Evolutionary conservation across 2,113 vertebrate genomes (phyloP).

Genomic region (Ameiurus melas): DNA sequence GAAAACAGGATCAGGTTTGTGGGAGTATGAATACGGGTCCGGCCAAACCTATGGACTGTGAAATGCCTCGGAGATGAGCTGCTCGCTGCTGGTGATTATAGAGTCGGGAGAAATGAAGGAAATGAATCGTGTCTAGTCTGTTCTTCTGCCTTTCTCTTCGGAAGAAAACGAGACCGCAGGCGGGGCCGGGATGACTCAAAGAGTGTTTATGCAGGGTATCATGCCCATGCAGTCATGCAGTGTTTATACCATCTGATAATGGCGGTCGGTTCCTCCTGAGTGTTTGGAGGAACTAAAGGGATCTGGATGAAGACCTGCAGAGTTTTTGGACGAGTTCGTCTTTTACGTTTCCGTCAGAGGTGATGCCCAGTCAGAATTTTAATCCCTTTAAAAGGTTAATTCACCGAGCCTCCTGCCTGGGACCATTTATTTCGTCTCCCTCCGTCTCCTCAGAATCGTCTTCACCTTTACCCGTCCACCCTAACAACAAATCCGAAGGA

Average conservation of each 20-base stretch:
- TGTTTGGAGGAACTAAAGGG: not conserved
- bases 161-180: not conserved
- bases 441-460: not conserved
- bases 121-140: conserved; percentile 28
- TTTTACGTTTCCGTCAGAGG: not conserved
- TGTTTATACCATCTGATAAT: not conserved
- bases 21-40: not conserved
- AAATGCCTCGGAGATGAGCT: conserved; percentile 47
- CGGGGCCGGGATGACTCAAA: not conserved
- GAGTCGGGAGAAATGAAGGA: conserved; percentile 24
- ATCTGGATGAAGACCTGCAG: not conserved
- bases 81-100: conserved; percentile 44
- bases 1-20: not conserved
- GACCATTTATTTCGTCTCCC: not conserved
- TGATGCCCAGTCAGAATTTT: not conserved
- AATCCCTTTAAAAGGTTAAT: conserved; percentile 6
- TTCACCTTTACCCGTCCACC: not conserved
- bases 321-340: not conserved
- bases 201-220: not conserved
- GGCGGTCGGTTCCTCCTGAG: not conserved
- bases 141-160: not conserved
- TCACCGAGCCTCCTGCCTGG: not conserved
- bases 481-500: not conserved
- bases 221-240: not conserved
- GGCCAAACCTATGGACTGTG: conserved; percentile 40